Evolutionary conservation across 2,113 vertebrate genomes (phyloP).

Genomic region (Panurus biarmicus): DNA sequence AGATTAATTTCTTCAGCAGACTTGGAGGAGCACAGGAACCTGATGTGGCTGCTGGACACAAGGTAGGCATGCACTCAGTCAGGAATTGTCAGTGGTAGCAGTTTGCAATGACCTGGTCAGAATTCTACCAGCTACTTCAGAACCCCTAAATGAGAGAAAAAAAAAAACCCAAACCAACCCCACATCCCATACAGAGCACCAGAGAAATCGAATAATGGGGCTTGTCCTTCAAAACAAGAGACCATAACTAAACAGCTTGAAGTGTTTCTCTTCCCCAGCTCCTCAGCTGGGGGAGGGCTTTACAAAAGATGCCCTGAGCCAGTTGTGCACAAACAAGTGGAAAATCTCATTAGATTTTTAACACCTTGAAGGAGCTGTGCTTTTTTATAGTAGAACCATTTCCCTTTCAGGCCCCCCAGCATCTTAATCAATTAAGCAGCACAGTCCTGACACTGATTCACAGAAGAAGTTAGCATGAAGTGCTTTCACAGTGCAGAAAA

Average conservation of each 20-base stretch:
- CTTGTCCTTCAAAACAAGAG: background rate
- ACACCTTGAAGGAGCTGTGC: background rate
- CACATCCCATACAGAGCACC: background rate
- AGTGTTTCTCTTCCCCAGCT: background rate
- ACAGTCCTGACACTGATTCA: background rate
- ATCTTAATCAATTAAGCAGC: constrained; percentile 9
- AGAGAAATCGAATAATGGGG: background rate
- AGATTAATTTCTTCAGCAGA: background rate
- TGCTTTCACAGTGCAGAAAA: background rate
- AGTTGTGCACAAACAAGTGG: background rate
- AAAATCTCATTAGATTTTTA: constrained; percentile 56
- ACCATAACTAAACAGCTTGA: background rate
- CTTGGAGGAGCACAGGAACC: background rate
- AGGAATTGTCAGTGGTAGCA: background rate
- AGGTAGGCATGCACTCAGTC: background rate
- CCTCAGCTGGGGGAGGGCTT: background rate
- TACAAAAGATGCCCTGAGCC: background rate
- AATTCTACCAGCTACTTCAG: background rate
- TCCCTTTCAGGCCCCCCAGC: background rate
- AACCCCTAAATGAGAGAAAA: background rate
- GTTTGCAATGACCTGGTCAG: background rate
- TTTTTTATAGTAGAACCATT: background rate
- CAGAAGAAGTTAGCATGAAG: background rate
- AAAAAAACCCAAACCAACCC: too few relatives aligned
- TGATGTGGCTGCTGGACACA: background rate